A percentile compares a stretch with the other conserved stretches of the same genome.
Evolutionary conservation across 2,888 invertebrate genomes (phyloP).

Genomic region (Andrena fulva): DNA sequence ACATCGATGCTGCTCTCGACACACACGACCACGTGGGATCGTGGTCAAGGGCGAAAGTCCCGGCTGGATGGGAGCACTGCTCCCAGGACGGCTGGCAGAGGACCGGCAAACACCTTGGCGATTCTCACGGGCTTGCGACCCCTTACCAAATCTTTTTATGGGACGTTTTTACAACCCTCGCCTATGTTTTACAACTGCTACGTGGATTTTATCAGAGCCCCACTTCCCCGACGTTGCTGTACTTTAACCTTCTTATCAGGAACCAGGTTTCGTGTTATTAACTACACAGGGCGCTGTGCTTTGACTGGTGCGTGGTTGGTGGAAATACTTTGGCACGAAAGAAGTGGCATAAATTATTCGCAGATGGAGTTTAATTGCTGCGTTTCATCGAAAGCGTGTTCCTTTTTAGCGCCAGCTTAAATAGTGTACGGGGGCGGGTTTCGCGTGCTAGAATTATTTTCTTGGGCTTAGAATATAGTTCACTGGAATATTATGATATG

Average conservation of each 20-base stretch:
- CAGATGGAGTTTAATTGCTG: too few relatives aligned
- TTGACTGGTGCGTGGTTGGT: too few relatives aligned
- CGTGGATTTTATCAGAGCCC: slow-evolving; percentile 3
- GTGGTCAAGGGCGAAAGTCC: slow-evolving; percentile 60
- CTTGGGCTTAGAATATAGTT: too few relatives aligned
- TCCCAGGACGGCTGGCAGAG: slow-evolving; percentile 17
- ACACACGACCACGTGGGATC: slow-evolving; percentile 21
- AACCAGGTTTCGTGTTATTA: too few relatives aligned
- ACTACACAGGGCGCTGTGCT: too few relatives aligned
- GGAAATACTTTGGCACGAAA: too few relatives aligned
- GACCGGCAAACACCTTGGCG: slow-evolving; percentile 38
- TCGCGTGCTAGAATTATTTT: too few relatives aligned
- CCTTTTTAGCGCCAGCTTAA: too few relatives aligned
- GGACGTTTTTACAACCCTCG: slow-evolving; percentile 18
- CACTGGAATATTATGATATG: too few relatives aligned
- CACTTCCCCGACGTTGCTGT: neutral
- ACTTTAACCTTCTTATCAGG: neutral
- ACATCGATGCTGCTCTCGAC: slow-evolving; percentile 48
- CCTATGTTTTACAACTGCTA: slow-evolving; percentile 16
- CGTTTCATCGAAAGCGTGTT: too few relatives aligned
- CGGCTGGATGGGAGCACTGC: slow-evolving; percentile 27
- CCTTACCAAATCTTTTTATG: slow-evolving; percentile 9
- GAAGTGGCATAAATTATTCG: too few relatives aligned
- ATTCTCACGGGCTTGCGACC: slow-evolving; percentile 4
- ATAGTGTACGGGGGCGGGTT: too few relatives aligned